Conservation (phyloP, 2,797 vertebrate genomes). For the Australoheros facetus region DNA sequence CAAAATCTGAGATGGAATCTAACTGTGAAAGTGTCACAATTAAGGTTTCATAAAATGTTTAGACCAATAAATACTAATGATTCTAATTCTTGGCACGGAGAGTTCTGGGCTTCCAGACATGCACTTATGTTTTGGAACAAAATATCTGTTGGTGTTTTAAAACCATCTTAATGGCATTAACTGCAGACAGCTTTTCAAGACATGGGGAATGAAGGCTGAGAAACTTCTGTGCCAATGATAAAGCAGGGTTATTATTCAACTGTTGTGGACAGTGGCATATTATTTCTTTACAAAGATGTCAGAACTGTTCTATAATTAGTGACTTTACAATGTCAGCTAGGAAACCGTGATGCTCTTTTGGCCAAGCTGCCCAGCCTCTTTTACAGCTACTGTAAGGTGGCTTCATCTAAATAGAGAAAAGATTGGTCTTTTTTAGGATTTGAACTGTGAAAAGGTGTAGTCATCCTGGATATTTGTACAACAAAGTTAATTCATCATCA, state of each 20-base stretch:
- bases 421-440: too few relatives aligned
- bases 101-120: not conserved
- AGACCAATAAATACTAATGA: not conserved
- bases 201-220: not conserved
- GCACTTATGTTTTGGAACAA: not conserved
- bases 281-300: not conserved
- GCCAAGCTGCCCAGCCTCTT: too few relatives aligned
- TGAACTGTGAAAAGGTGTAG: too few relatives aligned
- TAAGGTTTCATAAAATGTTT: not conserved
- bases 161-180: not conserved
- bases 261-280: not conserved
- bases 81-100: not conserved
- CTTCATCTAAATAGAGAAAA: too few relatives aligned
- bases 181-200: constrained; percentile 1
- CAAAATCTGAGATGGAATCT: not conserved
- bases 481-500: not conserved
- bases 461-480: not conserved
- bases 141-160: constrained; percentile 7
- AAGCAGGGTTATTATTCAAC: not conserved
- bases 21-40: not conserved
- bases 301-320: not conserved
- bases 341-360: too few relatives aligned
- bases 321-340: not conserved
- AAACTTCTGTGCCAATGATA: not conserved
- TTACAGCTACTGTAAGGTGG: too few relatives aligned